These are phyloP conservation scores for Diarsia brunnea DNA, from an alignment of 2,888 invertebrate species.

Conservation along the genomic window DNA sequence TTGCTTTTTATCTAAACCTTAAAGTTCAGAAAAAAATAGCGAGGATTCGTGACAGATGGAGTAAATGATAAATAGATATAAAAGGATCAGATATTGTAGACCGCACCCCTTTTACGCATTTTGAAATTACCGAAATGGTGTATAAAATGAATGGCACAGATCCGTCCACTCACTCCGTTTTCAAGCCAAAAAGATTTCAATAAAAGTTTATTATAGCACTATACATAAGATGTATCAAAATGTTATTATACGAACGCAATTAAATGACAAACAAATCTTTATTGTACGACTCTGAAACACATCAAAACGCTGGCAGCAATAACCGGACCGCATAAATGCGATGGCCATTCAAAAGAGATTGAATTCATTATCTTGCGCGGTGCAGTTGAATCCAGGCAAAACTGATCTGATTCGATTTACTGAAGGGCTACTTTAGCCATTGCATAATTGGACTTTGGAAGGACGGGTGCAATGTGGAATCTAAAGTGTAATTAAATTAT, in stretches of 20 bases:
- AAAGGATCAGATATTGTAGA: not conserved
- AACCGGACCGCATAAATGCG: constrained; percentile 64
- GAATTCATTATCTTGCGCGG: constrained; percentile 68
- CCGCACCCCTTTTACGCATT: not conserved
- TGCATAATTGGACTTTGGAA: constrained; percentile 14
- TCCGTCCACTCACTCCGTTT: constrained; percentile 8
- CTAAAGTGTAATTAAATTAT: constrained; percentile 12
- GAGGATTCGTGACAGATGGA: not conserved
- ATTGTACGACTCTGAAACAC: constrained; percentile 24
- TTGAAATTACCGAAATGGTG: not conserved
- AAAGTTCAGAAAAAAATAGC: not conserved
- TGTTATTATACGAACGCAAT: constrained; percentile 34
- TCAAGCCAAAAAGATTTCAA: constrained; percentile 1
- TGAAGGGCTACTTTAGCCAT: constrained; percentile 8
- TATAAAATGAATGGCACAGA: not conserved
- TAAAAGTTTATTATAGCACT: constrained; percentile 5
- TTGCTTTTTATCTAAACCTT: too few relatives aligned
- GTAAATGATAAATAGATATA: not conserved
- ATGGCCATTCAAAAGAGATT: constrained; percentile 68
- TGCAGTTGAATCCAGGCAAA: constrained; percentile 75
- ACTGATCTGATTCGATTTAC: constrained; percentile 66
- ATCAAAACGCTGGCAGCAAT: constrained; percentile 67
- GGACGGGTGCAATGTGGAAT: constrained; percentile 14
- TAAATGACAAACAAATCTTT: constrained; percentile 32
- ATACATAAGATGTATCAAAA: constrained; percentile 16